Evolutionary conservation across 2,113 vertebrate species (phyloP).

Genomic region (Morone saxatilis): DNA sequence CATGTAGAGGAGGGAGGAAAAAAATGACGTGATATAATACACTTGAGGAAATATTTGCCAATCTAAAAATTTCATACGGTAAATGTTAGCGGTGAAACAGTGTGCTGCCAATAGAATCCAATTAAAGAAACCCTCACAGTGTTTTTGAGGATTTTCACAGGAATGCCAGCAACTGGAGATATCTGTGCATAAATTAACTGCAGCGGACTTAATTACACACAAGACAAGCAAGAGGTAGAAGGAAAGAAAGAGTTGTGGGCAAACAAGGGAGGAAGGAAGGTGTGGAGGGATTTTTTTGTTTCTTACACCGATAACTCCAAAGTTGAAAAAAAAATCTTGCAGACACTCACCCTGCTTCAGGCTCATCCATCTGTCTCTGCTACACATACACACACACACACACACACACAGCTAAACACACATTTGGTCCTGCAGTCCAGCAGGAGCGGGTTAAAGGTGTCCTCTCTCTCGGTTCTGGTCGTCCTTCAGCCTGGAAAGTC

Average conservation of each 20-base stretch:
- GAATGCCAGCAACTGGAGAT: conserved; percentile 61
- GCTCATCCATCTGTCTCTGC: conserved; percentile 72
- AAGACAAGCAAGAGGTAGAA: conserved; percentile 27
- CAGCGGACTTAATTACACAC: conserved; percentile 67
- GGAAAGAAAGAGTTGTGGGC: conserved; percentile 23
- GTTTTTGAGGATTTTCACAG: conserved; percentile 69
- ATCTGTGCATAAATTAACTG: conserved; percentile 71
- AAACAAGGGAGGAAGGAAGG: conserved; percentile 40
- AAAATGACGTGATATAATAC: conserved; percentile 28
- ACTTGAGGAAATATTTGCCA: conserved; percentile 69
- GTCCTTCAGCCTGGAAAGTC: conserved; percentile 19
- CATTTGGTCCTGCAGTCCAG: conserved; percentile 32
- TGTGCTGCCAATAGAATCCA: conserved; percentile 65
- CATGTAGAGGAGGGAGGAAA: not conserved
- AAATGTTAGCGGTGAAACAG: conserved; percentile 67
- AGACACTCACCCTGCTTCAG: conserved; percentile 73
- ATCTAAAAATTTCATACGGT: conserved; percentile 67
- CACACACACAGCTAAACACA: conserved; percentile 1
- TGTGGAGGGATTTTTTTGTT: conserved; percentile 5
- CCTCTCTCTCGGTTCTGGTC: conserved; percentile 15
- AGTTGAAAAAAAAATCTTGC: conserved; percentile 25
- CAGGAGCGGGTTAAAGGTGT: conserved; percentile 38
- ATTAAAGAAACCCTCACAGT: conserved; percentile 66
- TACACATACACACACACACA: conserved; percentile 30
- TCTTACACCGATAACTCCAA: conserved; percentile 44